These are phyloP conservation scores for Asobara japonica DNA, from an alignment of 1,140 invertebrate genomes.

Conservation along the genomic window DNA sequence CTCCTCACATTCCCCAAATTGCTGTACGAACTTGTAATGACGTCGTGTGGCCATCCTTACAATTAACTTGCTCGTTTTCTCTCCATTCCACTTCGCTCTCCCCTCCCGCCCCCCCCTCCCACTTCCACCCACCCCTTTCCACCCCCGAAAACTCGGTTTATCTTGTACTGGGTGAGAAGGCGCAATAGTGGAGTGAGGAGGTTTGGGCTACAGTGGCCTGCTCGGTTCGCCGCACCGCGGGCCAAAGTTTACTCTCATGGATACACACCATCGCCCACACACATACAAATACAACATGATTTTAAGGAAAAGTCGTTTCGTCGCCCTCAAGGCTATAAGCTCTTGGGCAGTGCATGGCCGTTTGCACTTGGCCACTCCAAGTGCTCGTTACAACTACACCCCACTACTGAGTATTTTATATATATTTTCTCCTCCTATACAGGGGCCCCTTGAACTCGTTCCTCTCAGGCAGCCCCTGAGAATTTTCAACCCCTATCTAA, in stretches of 20 bases:
- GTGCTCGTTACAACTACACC: slow-evolving; percentile 3
- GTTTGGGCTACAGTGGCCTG: slow-evolving; percentile 2
- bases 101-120: too few species aligned
- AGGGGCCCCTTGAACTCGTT: neutral
- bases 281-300: neutral
- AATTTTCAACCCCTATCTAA: slow-evolving; percentile 33
- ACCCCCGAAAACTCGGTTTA: neutral
- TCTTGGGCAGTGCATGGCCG: slow-evolving; percentile 21
- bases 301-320: slow-evolving; percentile 27
- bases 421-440: neutral
- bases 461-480: slow-evolving; percentile 1
- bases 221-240: slow-evolving; percentile 8
- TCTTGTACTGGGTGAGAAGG: slow-evolving; percentile 7
- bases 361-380: slow-evolving; percentile 23
- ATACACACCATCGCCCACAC: neutral
- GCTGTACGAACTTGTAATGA: slow-evolving; percentile 26
- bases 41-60: slow-evolving; percentile 25
- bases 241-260: slow-evolving; percentile 19
- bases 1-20: slow-evolving; percentile 16
- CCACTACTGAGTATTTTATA: slow-evolving; percentile 1
- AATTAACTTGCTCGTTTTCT: slow-evolving; percentile 28
- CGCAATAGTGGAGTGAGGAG: neutral
- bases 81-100: slow-evolving; percentile 16
- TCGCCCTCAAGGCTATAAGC: slow-evolving; percentile 24
- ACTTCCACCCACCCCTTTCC: too few species aligned